Evolutionary conservation across 1,140 invertebrate genomes (phyloP), one percentile per base, ranked within the genome.

Genomic region (Drosophila micromelanica): DNA sequence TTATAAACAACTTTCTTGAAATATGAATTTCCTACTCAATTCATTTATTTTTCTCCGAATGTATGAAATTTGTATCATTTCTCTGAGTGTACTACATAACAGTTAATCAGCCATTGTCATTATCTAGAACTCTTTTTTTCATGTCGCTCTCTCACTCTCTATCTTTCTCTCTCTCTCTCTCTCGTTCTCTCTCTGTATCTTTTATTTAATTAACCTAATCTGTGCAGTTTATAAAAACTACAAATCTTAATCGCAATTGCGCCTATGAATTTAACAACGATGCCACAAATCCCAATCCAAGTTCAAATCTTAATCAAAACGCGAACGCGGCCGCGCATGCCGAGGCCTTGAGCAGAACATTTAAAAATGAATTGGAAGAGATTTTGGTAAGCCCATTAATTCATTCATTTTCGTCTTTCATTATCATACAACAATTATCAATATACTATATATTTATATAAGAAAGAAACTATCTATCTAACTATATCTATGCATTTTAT

Each of bases 351-450:
- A 87, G 84, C 84, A 84, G 84, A 79, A 89, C 84, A 77, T 87
- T 87, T 89, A 87, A 87, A 73, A 89, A 73, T 82, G 84, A 87
- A 87, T 87, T 87, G 84, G 84, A 87, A 87, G 84, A 87, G 73
- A 87, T 87, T 55, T 89, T 87, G 84, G 84, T 87, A 87, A 87
- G 84, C 80, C 55, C 32, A 73, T 77, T 8, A 38, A 78, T 45
- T 55, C 13, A 57, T 48, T 23, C 13, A 13, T 61, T 62, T 12
- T 12, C 20, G 13, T 43, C 15, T 30, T 27, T 38, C 64, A 68
- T 59, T 48, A 38, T 55, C 49, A 46, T 38, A 71, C 13, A 48
- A 56, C 27, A 56, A 23, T 13, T 37, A 54, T 45, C 12, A 11
- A 62, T 55, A 56, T 38, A 49, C 1, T 55, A 56, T 38, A 49